These are phyloP conservation scores for Mesorhabditis belari DNA, from an alignment of 2,888 invertebrate species.

Conservation along the genomic window DNA sequence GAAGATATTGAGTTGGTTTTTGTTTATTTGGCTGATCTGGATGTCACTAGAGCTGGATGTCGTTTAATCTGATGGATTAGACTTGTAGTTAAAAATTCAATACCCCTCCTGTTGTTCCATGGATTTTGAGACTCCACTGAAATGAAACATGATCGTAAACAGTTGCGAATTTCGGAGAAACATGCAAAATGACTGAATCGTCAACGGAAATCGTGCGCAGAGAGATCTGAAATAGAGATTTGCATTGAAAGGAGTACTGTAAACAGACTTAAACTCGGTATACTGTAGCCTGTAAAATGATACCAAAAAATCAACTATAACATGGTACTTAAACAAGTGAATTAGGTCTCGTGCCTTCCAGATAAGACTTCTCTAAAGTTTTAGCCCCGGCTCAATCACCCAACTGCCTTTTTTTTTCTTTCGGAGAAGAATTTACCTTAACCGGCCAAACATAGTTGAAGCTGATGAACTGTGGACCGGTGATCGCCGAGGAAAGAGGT, in stretches of 20 bases:
- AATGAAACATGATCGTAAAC: conserved; percentile 49
- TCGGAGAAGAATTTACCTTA: too few relatives aligned
- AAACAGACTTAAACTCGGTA: too few relatives aligned
- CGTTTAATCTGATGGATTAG: not conserved
- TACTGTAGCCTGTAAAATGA: too few relatives aligned
- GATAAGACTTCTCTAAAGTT: too few relatives aligned
- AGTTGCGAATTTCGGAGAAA: conserved; percentile 50
- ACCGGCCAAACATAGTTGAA: not conserved
- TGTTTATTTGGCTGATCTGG: too few relatives aligned
- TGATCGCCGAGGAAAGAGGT: not conserved
- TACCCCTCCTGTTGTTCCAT: conserved; percentile 40
- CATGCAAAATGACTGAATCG: conserved; percentile 35
- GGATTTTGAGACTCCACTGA: conserved; percentile 48
- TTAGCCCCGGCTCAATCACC: too few relatives aligned
- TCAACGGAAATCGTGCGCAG: conserved; percentile 22
- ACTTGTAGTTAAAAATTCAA: not conserved
- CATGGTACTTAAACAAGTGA: too few relatives aligned
- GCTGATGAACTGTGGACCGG: not conserved
- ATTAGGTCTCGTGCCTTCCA: too few relatives aligned
- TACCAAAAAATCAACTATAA: too few relatives aligned
- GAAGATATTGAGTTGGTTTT: too few relatives aligned
- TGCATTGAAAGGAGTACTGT: not conserved
- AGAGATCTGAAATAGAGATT: conserved; percentile 11
- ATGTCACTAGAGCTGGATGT: not conserved
- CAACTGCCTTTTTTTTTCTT: too few relatives aligned